phyloP scores from a whole-genome alignment of 2,888 invertebrate species.

The Alviniconcha strummeri region DNA sequence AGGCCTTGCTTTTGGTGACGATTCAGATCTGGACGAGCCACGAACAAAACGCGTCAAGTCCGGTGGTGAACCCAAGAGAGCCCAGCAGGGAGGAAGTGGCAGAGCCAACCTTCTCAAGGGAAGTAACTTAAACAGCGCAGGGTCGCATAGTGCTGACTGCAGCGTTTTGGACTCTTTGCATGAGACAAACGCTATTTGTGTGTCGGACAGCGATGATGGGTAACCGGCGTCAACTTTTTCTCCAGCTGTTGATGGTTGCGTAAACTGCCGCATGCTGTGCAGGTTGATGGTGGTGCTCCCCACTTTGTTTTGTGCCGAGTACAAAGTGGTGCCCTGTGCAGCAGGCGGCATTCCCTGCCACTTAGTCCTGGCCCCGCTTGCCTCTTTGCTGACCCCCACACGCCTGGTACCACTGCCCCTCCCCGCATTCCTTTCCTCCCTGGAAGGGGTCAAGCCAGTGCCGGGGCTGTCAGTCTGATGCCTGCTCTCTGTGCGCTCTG shows the following conservation, averaged over 20 bases:
- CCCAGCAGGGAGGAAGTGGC: neutral
- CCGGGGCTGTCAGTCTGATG: no score
- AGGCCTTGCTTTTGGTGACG: constrained; percentile 36
- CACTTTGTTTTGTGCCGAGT: neutral
- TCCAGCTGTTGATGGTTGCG: neutral
- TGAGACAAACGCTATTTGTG: neutral
- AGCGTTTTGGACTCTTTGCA: neutral
- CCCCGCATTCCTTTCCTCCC: no score
- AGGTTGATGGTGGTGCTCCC: neutral
- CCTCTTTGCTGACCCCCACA: no score
- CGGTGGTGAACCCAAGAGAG: no score
- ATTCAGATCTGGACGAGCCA: constrained; percentile 46
- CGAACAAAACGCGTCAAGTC: no score
- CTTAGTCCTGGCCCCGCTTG: no score
- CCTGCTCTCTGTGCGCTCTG: no score
- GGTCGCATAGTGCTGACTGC: neutral
- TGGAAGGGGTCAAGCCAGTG: no score
- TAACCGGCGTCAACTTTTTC: no score
- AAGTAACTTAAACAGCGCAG: neutral
- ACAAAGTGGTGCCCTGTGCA: neutral
- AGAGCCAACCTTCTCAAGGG: neutral
- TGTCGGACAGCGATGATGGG: constrained; percentile 21
- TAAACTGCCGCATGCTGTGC: no score
- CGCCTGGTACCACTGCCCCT: no score
- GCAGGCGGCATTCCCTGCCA: no score